Conservation (phyloP, 2,888 invertebrate genomes). For the Caradrina kadenii region DNA sequence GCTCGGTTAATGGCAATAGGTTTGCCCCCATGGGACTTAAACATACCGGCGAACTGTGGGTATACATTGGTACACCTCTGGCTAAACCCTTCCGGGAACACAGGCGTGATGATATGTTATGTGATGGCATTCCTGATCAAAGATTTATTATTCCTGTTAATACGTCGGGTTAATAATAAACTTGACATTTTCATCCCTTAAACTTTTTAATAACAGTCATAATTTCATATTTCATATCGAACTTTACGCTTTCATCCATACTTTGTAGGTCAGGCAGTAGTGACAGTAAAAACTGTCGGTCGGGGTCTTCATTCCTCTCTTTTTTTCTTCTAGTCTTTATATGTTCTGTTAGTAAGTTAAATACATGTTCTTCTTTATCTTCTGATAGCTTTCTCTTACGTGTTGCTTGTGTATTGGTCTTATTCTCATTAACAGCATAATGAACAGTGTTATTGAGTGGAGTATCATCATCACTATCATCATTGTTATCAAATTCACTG, state of each 20-base stretch:
- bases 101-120: too few relatives aligned
- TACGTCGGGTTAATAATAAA: neutral
- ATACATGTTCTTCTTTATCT: conserved; percentile 4
- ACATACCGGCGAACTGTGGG: too few relatives aligned
- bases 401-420: neutral
- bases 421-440: conserved; percentile 7
- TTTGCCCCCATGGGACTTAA: too few relatives aligned
- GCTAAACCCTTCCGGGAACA: too few relatives aligned
- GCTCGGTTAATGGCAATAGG: too few relatives aligned
- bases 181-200: conserved; percentile 10
- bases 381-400: conserved; percentile 11
- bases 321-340: conserved; percentile 17
- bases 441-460: too few relatives aligned
- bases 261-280: conserved; percentile 24
- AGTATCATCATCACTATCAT: conserved; percentile 24
- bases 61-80: too few relatives aligned
- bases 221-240: conserved; percentile 40
- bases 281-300: conserved; percentile 28
- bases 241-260: conserved; percentile 24
- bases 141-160: neutral
- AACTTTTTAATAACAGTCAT: conserved; percentile 29
- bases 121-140: too few relatives aligned
- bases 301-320: conserved; percentile 1
- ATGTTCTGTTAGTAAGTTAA: conserved; percentile 27
- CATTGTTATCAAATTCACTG: conserved; percentile 14